These are phyloP conservation scores for Ceryle rudis DNA, from an alignment of 2,797 vertebrate species.

Conservation along the genomic window DNA sequence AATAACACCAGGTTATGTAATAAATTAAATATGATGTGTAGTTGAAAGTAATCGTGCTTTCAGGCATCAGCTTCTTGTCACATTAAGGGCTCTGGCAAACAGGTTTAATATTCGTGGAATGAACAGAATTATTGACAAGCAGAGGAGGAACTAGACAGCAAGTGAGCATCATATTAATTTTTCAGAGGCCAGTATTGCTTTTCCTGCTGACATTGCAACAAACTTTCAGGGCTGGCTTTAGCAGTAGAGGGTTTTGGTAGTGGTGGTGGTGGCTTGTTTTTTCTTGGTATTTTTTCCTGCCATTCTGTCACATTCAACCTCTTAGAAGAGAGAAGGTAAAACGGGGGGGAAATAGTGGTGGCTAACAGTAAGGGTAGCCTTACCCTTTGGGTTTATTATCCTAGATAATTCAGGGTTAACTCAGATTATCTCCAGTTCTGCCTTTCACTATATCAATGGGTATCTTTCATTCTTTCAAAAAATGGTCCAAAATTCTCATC, in stretches of 20 bases:
- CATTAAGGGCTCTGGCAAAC: conserved; percentile 65
- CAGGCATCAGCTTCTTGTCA: conserved; percentile 68
- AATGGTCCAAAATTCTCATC: neutral
- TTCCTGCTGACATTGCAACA: conserved; percentile 61
- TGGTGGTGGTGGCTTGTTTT: neutral
- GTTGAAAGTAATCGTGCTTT: conserved; percentile 69
- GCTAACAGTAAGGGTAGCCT: neutral
- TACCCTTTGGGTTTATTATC: neutral
- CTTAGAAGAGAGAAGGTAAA: neutral
- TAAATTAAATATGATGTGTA: conserved; percentile 79
- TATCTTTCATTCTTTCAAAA: neutral
- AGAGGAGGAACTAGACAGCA: conserved; percentile 67
- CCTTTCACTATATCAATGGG: neutral
- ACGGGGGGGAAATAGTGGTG: neutral
- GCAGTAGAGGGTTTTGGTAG: neutral
- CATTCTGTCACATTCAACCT: neutral
- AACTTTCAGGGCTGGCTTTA: conserved; percentile 30
- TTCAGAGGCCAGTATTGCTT: conserved; percentile 62
- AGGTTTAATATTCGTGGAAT: conserved; percentile 69
- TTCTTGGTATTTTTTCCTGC: neutral
- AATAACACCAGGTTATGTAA: conserved; percentile 68
- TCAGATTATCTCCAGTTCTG: neutral
- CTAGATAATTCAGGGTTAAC: neutral
- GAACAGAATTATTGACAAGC: conserved; percentile 65
- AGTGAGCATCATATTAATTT: conserved; percentile 73